Evolutionary conservation across 2,797 vertebrate species (phyloP), one percentile per base, ranked within the genome.

Genomic region (Catostomus latipinnis): DNA sequence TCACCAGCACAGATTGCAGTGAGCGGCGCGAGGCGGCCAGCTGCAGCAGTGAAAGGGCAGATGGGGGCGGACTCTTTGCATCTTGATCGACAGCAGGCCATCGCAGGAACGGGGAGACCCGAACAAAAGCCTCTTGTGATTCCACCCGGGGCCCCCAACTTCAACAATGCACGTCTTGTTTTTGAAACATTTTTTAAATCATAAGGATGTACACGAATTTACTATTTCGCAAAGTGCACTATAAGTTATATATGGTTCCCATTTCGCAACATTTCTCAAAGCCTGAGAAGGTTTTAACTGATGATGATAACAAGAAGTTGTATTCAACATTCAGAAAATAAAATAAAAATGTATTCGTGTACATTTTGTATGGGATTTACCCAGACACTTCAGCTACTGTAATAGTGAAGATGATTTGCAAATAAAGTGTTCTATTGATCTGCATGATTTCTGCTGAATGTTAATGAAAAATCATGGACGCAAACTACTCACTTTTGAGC

Each of bases 11-110:
- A 69, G 80, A 86, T 80, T 74, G 84, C 74, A 83, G 71, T 67
- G 74, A 74, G 65, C 74, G 67, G 67, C 57, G 71, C 62, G 46
- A 58, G 63, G 80, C 83, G 73, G 83, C 81, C 86, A 85, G 85
- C 85, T 86, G 87, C 83, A 53, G 83, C 82, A 85, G 79, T 75
- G 83, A 73, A 82, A 87, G 85, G 84, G 84, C 81, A 78, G 85
- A 85, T 78, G 86, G 83, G 88, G 86, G 88, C 85, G 88, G 88
- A 86, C 80, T 71, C 86, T 58, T 34, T 75, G 61, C 72, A 52
- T 82, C 74, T 84, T 86, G 85, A 86, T 82, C 73, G 88, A 87
- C 88, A 87, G 81, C 83, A 83, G 86, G 69, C 74, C 84, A 69
- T 75, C 71, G 76, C 76, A 70, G 75, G 72, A 84, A 81, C 74